Evolutionary conservation across 2,888 invertebrate species (phyloP).

Genomic region (Bruchidius siliquastri): DNA sequence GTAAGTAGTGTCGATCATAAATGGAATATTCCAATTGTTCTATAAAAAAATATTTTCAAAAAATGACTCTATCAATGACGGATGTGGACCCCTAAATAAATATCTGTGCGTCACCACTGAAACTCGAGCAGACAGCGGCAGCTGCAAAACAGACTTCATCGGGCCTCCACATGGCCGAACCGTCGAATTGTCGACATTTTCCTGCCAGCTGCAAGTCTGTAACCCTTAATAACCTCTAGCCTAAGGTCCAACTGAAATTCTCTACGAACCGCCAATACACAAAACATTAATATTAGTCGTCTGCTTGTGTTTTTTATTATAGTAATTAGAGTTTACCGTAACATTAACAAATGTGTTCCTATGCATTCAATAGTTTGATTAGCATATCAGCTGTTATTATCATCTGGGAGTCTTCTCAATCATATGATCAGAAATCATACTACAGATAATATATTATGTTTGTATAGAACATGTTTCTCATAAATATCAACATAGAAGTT

Average conservation of each 20-base stretch:
- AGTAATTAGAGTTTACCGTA: not conserved
- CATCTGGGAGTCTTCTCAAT: too few relatives aligned
- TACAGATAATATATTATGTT: too few relatives aligned
- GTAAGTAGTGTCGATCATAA: too few relatives aligned
- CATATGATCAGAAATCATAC: too few relatives aligned
- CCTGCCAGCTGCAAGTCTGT: not conserved
- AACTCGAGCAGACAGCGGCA: not conserved
- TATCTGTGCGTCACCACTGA: not conserved
- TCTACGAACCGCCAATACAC: not conserved
- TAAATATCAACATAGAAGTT: too few relatives aligned
- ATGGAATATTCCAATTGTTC: too few relatives aligned
- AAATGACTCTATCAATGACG: too few relatives aligned
- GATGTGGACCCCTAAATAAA: not conserved
- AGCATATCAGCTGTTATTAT: too few relatives aligned
- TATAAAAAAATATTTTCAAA: too few relatives aligned
- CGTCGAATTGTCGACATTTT: not conserved
- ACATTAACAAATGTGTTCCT: not conserved
- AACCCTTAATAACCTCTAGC: not conserved
- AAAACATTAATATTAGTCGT: not conserved
- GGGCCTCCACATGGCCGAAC: constrained; percentile 1
- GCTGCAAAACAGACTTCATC: constrained; percentile 2
- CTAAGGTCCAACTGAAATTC: not conserved
- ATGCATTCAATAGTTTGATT: too few relatives aligned
- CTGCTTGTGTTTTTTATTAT: not conserved
- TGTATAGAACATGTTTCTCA: too few relatives aligned